Conservation (phyloP, 2,113 vertebrate species). For the Circaetus gallicus region DNA sequence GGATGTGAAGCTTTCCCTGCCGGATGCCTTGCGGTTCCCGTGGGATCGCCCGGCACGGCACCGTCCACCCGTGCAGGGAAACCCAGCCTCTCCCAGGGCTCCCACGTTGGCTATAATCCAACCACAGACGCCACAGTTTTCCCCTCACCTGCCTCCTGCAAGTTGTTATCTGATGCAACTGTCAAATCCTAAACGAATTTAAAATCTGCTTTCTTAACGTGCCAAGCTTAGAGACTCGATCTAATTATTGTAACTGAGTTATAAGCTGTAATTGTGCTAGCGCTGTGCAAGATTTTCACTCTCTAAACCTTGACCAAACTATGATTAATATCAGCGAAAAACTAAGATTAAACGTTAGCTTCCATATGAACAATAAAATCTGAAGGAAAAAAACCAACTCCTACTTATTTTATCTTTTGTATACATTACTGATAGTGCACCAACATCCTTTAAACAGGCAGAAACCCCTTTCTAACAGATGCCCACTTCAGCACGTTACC, state of each 20-base stretch:
- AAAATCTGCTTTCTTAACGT: neutral
- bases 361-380: neutral
- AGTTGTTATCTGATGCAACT: neutral
- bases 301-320: neutral
- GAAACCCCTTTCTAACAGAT: neutral
- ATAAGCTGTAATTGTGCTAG: neutral
- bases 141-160: neutral
- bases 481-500: too few relatives aligned
- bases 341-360: neutral
- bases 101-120: neutral
- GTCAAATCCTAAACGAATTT: neutral
- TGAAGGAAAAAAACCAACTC: neutral
- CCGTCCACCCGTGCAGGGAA: accelerated
- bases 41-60: accelerated
- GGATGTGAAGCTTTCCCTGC: neutral
- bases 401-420: neutral
- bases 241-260: neutral
- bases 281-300: neutral
- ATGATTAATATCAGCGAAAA: neutral
- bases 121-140: neutral
- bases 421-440: accelerated
- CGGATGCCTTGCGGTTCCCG: neutral
- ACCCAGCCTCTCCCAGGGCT: neutral
- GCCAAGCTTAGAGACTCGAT: neutral
- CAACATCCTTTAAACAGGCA: neutral